These are phyloP conservation scores for Neodiprion lecontei DNA, from an alignment of 1,140 invertebrate species.

Conservation along the genomic window DNA sequence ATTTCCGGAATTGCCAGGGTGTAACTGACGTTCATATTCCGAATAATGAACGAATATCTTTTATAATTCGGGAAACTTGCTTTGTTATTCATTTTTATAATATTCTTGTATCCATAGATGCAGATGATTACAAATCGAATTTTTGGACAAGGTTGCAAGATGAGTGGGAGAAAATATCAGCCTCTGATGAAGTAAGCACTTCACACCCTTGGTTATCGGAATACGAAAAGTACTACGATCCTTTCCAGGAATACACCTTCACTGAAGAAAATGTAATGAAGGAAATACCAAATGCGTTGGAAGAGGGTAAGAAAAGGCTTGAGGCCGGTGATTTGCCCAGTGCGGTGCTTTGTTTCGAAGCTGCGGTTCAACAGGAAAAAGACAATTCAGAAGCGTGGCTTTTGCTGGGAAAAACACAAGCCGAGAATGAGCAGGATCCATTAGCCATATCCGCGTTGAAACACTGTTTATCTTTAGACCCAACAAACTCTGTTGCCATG, in stretches of 20 bases:
- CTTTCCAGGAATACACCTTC: conserved; percentile 83
- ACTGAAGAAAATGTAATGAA: conserved; percentile 86
- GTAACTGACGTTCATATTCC: neutral
- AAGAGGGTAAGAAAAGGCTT: conserved; percentile 84
- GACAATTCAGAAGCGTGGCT: conserved; percentile 84
- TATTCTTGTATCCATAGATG: conserved; percentile 31
- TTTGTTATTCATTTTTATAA: neutral
- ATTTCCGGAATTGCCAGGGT: too few species aligned
- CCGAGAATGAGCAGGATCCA: conserved; percentile 89
- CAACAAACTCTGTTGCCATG: conserved; percentile 82
- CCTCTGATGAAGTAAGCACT: conserved; percentile 52
- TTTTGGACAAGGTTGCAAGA: conserved; percentile 81
- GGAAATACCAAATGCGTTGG: conserved; percentile 81
- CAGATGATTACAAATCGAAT: conserved; percentile 64
- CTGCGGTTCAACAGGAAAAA: conserved; percentile 86
- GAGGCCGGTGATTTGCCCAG: conserved; percentile 90
- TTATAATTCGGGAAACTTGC: conserved; percentile 23
- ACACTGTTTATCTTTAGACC: conserved; percentile 83
- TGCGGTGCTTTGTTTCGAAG: conserved; percentile 96
- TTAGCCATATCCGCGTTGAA: conserved; percentile 88
- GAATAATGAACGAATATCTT: conserved; percentile 24
- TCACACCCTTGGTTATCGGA: conserved; percentile 74
- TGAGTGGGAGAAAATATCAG: conserved; percentile 77
- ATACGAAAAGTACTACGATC: conserved; percentile 69
- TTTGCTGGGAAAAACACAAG: conserved; percentile 86